These are phyloP conservation scores for Rugalucina vietnamica DNA, from an alignment of 2,888 invertebrate species.

Conservation along the genomic window DNA sequence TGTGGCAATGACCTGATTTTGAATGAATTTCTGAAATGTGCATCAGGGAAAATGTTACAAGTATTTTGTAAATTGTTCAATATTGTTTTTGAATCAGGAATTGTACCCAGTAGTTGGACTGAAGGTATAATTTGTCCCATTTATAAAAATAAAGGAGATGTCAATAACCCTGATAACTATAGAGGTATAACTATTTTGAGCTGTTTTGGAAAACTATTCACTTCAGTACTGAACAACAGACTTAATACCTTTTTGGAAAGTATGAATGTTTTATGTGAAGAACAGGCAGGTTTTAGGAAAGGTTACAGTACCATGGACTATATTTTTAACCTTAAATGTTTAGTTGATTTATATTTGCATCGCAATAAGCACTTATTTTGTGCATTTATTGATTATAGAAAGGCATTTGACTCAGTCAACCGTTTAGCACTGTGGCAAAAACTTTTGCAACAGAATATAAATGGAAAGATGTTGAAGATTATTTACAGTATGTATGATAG, in stretches of 20 bases:
- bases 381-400: not conserved
- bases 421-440: too few relatives aligned
- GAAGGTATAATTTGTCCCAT: not conserved
- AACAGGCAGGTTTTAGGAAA: not conserved
- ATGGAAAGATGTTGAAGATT: not conserved
- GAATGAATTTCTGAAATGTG: slow-evolving; percentile 6
- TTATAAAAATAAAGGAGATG: slow-evolving; percentile 1
- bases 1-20: not conserved
- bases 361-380: not conserved
- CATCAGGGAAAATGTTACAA: slow-evolving; percentile 1
- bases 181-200: slow-evolving; percentile 1
- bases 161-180: not conserved
- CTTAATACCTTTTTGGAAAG: not conserved
- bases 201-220: not conserved
- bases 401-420: slow-evolving; percentile 1
- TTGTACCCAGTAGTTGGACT: slow-evolving; percentile 2
- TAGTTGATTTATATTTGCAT: not conserved
- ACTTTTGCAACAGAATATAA: too few relatives aligned
- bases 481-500: not conserved
- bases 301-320: not conserved
- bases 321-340: slow-evolving; percentile 6
- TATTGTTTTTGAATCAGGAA: slow-evolving; percentile 1
- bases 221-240: not conserved
- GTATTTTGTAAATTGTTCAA: slow-evolving; percentile 1
- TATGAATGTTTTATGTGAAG: slow-evolving; percentile 4